Base-by-base conservation (phyloP, 2,797 vertebrate genomes). In the Anolis apletophallus region DNA sequence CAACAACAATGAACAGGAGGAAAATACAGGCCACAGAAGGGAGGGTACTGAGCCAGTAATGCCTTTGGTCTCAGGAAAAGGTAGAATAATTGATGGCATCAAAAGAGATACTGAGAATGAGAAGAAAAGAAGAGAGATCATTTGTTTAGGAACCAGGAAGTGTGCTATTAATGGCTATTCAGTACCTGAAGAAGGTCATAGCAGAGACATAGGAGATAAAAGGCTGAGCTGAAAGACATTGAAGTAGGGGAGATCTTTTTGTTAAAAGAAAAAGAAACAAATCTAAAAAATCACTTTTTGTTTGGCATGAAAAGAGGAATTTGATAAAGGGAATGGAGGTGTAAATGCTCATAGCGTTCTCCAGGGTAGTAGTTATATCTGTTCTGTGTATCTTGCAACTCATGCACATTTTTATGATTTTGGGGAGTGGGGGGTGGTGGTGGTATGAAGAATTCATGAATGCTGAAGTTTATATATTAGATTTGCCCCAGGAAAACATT, bases 11-110 rank as follows among this genome's bases (percentile, higher is more conserved):
- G 64, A 32, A 64, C 9, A 5, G 23, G 61, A 1, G 57, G 68
- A 67, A 50, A 83, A 40, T 0, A 77, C 73, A 36, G 77, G 40
- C 46, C 40, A 73, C 59, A 46, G 11, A 0, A 14, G 32, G 83
- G 78, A 26, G 1, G 86, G 16, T 76, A 10, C 81, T 77, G 67
- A 74, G n/a, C 32, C 46, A 83, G 40, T 57, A 50, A 59, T 55
- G 50, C 36, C 78, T 88, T 83, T 90, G 87, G 81, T 81, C 68
- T 71, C 26, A 13, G 82, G 81, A 74, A n/a, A 82, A 67, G 54
- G 59, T 71, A 10, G 16, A 11, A 0, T 59, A 86, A 90, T 61
- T 80, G 83, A 71, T 50, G 9, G 50, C 19, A 73, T 73, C 83
- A 78, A 75, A 90, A 74, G 19, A 71, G 81, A 12, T 61, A 46